These are phyloP conservation scores for Cryptotermes secundus DNA, from an alignment of 1,140 invertebrate genomes.

Conservation along the genomic window DNA sequence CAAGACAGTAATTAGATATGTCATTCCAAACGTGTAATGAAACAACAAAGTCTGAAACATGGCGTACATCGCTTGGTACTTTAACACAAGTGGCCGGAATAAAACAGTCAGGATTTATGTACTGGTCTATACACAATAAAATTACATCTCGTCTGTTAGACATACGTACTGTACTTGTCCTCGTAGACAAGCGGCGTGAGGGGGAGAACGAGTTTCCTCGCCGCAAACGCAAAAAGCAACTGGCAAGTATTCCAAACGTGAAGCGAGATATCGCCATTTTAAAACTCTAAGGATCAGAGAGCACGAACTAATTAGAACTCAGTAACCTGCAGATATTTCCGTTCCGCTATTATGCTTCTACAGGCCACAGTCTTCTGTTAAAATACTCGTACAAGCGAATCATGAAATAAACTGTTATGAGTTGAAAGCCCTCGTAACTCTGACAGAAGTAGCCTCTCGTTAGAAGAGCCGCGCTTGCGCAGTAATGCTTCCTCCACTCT, in stretches of 20 bases:
- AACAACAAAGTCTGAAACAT: too few relatives aligned
- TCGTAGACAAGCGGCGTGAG: not conserved
- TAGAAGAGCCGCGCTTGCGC: not conserved
- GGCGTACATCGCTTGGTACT: too few relatives aligned
- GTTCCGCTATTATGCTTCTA: not conserved
- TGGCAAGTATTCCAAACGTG: not conserved
- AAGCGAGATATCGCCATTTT: not conserved
- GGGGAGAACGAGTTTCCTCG: not conserved
- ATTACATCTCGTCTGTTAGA: too few relatives aligned
- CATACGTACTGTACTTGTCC: too few relatives aligned
- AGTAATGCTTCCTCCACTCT: not conserved
- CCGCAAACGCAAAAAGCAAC: not conserved
- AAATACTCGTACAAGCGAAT: not conserved
- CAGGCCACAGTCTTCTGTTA: not conserved
- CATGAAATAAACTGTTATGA: not conserved
- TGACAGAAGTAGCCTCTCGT: too few relatives aligned
- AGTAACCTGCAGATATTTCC: not conserved
- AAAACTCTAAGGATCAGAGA: not conserved
- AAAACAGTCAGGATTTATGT: too few relatives aligned
- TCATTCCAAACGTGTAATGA: too few relatives aligned
- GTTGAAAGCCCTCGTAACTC: not conserved
- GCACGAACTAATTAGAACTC: not conserved
- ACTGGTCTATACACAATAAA: too few relatives aligned
- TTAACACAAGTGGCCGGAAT: too few relatives aligned
- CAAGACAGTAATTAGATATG: too few relatives aligned